Base-by-base conservation (phyloP, 2,888 invertebrate species). In the Drosophila macrospina region DNA sequence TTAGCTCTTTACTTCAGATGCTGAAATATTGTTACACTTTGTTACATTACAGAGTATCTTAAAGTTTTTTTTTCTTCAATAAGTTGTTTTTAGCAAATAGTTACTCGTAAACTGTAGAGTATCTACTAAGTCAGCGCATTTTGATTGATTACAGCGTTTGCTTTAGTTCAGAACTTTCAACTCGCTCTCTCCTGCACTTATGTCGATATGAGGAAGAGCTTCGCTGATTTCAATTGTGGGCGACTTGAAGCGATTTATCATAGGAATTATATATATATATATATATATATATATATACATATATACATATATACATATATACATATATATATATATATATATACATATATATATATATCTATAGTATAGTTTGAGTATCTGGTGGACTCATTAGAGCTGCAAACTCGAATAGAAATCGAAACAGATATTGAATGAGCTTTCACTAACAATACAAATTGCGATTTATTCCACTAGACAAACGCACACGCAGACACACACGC, bases 371-470 rank as follows among this genome's bases (percentile, higher is more conserved):
- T 4, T 24, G 28, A 16, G 39, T 16, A 41, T 30, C 20, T 41
- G 32, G 42, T 42, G 24, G 13, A 32, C 10, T 32, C 39, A 10
- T 2, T 16, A 26, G 26, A 39, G 15, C 26, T 16, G 7, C 16
- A 41, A 32, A 15, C 13, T 20, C 13, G 24, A 24, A 15, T 26
- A 36, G 15, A 7, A 32, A 41, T 26, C 20, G 15, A 60, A 51
- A 51, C 4, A 30, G 42, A 20, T 13, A 32, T 39, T 28, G 34
- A 47, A 52, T 47, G 30, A 47, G 41, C 24, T 51, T 52, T 59
- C 65, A 60, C 60, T 60, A 47, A 45, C 13, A 54, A 60, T 52
- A 47, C 24, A 54, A 64, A 59, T 39, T 45, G 64, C 64, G 44
- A 64, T 64, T 64, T 64, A 64, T 64, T 44, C 5, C 13, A 39